Evolutionary conservation across 2,888 invertebrate species (phyloP).

Genomic region (Ethmia dodecea): DNA sequence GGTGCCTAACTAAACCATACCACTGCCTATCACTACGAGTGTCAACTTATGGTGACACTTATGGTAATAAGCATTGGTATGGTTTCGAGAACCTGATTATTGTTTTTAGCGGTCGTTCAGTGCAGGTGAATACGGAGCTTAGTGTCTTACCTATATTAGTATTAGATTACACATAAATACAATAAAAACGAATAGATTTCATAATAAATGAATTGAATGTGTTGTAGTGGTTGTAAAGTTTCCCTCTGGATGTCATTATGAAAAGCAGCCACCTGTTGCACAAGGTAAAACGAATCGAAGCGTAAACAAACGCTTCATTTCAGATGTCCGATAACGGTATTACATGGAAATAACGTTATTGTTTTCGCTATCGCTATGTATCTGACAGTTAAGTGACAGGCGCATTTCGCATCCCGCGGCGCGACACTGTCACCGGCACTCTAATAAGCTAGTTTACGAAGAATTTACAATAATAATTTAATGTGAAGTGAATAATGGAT

Average conservation of each 20-base stretch:
- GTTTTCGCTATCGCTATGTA: conserved; percentile 52
- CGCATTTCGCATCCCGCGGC: conserved; percentile 45
- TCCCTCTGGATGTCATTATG: too few relatives aligned
- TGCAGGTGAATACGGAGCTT: too few relatives aligned
- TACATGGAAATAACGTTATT: conserved; percentile 61
- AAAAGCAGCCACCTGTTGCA: conserved; percentile 27
- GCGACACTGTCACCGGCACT: conserved; percentile 60
- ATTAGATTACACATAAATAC: not conserved
- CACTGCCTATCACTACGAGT: too few relatives aligned
- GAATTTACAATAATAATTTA: not conserved
- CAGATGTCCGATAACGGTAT: conserved; percentile 54
- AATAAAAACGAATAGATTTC: too few relatives aligned
- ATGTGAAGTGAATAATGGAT: too few relatives aligned
- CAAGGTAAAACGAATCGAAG: conserved; percentile 30
- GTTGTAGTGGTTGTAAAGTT: too few relatives aligned
- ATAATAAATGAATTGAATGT: too few relatives aligned
- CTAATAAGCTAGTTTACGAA: conserved; percentile 17
- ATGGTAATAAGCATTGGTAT: too few relatives aligned
- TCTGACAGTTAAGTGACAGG: conserved; percentile 51
- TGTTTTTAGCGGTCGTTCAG: too few relatives aligned
- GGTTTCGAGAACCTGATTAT: too few relatives aligned
- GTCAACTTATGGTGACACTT: too few relatives aligned
- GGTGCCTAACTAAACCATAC: too few relatives aligned
- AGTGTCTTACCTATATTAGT: not conserved
- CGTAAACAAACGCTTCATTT: conserved; percentile 49